These are phyloP conservation scores for Drosophila pruinosa DNA, from an alignment of 1,140 invertebrate species.

Conservation along the genomic window DNA sequence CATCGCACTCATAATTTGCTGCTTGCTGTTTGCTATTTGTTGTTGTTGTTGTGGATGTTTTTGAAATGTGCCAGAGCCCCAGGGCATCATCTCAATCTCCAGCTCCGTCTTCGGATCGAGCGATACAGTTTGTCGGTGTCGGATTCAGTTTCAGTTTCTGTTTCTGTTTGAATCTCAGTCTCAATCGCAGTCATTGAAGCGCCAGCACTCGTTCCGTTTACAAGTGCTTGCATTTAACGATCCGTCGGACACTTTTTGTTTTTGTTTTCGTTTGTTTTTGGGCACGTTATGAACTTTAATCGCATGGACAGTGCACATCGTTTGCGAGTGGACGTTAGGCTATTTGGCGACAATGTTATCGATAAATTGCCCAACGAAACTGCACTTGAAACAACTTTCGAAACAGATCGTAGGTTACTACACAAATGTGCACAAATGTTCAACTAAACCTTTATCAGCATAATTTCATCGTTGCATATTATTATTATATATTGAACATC, in stretches of 20 bases:
- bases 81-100: background rate
- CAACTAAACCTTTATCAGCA: too few species aligned
- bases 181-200: constrained; percentile 48
- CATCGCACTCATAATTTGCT: constrained; percentile 25
- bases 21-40: too few species aligned
- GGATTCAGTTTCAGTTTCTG: constrained; percentile 1
- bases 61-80: constrained; percentile 1
- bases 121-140: background rate
- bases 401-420: constrained; percentile 31
- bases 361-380: background rate
- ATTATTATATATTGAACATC: background rate
- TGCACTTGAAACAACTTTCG: background rate
- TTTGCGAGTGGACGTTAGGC: constrained; percentile 51
- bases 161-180: background rate
- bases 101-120: background rate
- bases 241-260: background rate
- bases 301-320: constrained; percentile 64
- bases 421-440: too few species aligned
- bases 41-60: too few species aligned
- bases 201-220: constrained; percentile 46
- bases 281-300: constrained; percentile 69
- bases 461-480: background rate
- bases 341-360: constrained; percentile 55
- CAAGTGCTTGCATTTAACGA: constrained; percentile 22
- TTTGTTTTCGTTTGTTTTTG: background rate